Conservation (phyloP, 2,113 vertebrate genomes). For the Gopherus flavomarginatus region DNA sequence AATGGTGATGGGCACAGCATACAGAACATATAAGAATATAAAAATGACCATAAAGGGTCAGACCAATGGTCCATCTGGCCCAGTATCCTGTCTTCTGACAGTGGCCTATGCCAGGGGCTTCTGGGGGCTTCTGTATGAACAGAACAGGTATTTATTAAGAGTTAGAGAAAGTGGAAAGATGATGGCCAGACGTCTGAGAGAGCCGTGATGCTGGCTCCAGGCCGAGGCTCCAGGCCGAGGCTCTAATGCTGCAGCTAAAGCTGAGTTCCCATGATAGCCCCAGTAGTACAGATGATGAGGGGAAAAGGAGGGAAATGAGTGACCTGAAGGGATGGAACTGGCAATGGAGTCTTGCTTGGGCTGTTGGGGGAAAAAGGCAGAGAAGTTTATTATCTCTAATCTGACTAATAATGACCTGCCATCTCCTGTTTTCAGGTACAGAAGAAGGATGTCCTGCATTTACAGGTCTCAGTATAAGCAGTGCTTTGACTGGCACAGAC, state of each 20-base stretch:
- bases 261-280: neutral
- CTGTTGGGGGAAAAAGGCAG: neutral
- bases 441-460: conserved; percentile 83
- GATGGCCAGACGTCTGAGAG: neutral
- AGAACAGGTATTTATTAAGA: neutral
- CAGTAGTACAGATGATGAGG: neutral
- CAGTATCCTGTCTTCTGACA: neutral
- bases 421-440: conserved; percentile 73
- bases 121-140: neutral
- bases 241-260: neutral
- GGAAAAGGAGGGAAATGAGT: neutral
- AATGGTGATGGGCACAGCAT: neutral
- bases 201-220: neutral
- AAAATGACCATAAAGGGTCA: neutral
- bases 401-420: neutral
- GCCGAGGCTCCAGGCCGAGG: too few species aligned
- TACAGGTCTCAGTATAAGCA: conserved; percentile 84
- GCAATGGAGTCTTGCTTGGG: neutral
- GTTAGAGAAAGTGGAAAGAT: neutral
- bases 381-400: fast-evolving
- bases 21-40: neutral
- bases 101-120: neutral
- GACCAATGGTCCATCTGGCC: neutral
- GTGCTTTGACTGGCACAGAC: conserved; percentile 86
- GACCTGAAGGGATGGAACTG: neutral